These are phyloP conservation scores for Cataglyphis altisquamis DNA, from an alignment of 2,888 invertebrate species.

Conservation along the genomic window DNA sequence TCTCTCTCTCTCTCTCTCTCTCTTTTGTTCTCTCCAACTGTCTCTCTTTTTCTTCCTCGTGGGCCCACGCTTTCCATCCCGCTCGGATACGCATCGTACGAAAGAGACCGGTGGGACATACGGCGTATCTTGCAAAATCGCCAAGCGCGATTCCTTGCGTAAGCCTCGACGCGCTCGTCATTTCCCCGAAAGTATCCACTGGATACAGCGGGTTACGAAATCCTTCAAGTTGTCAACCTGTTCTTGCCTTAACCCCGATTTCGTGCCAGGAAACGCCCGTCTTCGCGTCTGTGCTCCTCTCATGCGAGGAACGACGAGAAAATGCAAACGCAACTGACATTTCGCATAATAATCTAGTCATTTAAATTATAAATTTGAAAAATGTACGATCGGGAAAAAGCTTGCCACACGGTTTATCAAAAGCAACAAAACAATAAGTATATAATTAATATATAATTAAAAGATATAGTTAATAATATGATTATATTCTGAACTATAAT, in stretches of 20 bases:
- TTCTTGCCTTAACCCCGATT: conserved; percentile 56
- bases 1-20: background rate
- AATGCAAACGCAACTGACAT: background rate
- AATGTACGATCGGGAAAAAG: background rate
- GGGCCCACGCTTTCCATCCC: conserved; percentile 69
- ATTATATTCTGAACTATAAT: too few relatives aligned
- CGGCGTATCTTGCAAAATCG: conserved; percentile 64
- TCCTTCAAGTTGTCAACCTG: conserved; percentile 59
- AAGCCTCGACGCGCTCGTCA: conserved; percentile 56
- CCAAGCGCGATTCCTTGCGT: conserved; percentile 58
- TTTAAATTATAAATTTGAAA: conserved; percentile 26
- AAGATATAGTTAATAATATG: too few relatives aligned
- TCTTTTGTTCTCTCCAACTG: too few relatives aligned
- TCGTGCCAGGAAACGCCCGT: conserved; percentile 12
- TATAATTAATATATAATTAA: too few relatives aligned
- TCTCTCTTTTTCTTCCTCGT: conserved; percentile 3
- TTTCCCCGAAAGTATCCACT: conserved; percentile 63
- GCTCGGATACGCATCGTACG: conserved; percentile 48
- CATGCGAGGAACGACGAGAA: background rate
- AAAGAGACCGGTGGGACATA: background rate
- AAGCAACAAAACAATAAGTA: too few relatives aligned
- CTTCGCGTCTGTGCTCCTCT: background rate
- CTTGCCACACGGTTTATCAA: too few relatives aligned
- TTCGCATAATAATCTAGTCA: background rate
- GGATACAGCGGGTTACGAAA: conserved; percentile 56